Evolutionary conservation across 1,140 invertebrate genomes (phyloP).

Genomic region (Drosophila gunungcola): DNA sequence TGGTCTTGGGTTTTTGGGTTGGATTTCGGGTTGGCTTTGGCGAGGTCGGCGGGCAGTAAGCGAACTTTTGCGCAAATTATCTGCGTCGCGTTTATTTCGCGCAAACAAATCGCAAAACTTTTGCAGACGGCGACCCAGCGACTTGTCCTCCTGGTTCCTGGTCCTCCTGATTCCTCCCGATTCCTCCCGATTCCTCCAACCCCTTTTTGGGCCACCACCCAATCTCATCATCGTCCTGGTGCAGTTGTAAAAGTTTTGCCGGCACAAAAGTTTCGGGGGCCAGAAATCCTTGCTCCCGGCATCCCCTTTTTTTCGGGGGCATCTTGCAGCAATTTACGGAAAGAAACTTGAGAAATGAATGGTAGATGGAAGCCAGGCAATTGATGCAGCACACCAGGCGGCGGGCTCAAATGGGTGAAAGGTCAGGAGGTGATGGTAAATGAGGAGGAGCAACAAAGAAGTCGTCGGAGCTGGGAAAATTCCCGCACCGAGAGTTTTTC

Average conservation of each 20-base stretch:
- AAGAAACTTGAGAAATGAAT: conserved; percentile 61
- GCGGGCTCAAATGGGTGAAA: conserved; percentile 7
- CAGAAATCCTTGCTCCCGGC: conserved; percentile 30
- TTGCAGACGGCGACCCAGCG: conserved; percentile 60
- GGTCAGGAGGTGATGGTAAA: background rate
- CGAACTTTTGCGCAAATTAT: conserved; percentile 79
- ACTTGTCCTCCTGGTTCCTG: conserved; percentile 24
- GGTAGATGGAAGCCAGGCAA: conserved; percentile 54
- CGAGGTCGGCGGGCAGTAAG: conserved; percentile 16
- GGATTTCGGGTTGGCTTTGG: conserved; percentile 2
- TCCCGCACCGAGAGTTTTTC: conserved; percentile 52
- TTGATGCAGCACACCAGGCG: conserved; percentile 40
- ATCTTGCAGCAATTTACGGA: conserved; percentile 82
- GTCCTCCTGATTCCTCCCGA: conserved; percentile 1
- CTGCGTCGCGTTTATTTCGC: conserved; percentile 81
- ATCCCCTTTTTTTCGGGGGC: conserved; percentile 47
- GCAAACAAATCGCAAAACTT: conserved; percentile 81
- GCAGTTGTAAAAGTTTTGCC: conserved; percentile 69
- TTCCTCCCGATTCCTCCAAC: background rate
- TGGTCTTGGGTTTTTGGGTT: background rate
- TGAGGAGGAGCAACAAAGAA: background rate
- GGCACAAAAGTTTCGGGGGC: conserved; percentile 50
- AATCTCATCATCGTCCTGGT: conserved; percentile 35
- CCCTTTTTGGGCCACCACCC: background rate
- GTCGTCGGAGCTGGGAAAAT: conserved; percentile 10